Evolutionary conservation across 2,797 vertebrate species (phyloP).

Genomic region (Cebuella pygmaea): DNA sequence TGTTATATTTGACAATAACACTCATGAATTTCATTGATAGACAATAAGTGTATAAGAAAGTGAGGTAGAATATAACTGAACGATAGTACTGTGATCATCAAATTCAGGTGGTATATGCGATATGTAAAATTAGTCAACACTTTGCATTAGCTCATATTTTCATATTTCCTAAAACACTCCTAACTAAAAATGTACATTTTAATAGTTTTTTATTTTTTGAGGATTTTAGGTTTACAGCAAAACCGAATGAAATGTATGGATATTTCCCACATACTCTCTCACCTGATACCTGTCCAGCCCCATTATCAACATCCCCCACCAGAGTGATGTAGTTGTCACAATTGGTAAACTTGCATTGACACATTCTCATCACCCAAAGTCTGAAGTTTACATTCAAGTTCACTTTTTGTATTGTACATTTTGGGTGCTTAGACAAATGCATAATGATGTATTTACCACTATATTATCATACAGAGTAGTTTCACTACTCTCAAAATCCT

Average conservation of each 20-base stretch:
- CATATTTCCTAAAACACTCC: background rate
- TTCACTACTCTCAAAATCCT: background rate
- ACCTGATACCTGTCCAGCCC: background rate
- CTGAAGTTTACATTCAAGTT: background rate
- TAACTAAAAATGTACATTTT: background rate
- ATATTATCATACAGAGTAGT: background rate
- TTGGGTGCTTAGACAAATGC: background rate
- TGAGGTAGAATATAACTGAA: background rate
- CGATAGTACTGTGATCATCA: background rate
- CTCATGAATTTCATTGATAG: background rate
- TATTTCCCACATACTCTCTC: no score
- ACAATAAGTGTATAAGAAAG: background rate
- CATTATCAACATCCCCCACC: no score
- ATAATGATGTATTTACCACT: background rate
- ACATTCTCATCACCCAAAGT: background rate
- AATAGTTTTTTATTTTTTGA: background rate
- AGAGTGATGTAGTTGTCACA: background rate
- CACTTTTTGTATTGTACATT: background rate
- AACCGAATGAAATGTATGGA: background rate
- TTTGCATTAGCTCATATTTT: background rate
- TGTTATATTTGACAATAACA: background rate
- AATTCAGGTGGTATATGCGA: fast-evolving
- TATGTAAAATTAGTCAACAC: background rate
- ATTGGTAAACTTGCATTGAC: background rate
- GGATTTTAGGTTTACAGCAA: background rate